phyloP scores from a whole-genome alignment of 2,888 invertebrate species.

The Lycia hirtaria region DNA sequence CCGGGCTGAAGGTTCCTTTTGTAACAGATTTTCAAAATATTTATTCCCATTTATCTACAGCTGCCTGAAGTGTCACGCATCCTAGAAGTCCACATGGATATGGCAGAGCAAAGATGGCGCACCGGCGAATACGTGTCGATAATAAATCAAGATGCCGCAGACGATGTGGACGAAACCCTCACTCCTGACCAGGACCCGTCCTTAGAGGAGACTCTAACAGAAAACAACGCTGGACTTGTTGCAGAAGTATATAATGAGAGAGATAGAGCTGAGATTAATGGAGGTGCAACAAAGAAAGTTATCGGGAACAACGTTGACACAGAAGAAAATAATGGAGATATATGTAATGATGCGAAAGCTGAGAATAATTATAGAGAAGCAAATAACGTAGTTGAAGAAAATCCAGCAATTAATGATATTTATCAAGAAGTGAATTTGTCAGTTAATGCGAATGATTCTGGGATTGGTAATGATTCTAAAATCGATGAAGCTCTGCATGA shows the following conservation, averaged over 20 bases:
- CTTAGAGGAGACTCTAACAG: conserved; percentile 70
- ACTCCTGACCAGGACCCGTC: conserved; percentile 60
- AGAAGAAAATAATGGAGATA: background rate
- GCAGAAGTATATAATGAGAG: too few relatives aligned
- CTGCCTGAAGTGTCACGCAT: conserved; percentile 74
- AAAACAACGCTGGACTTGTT: conserved; percentile 35
- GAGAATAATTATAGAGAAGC: background rate
- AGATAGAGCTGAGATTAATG: background rate
- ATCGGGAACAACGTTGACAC: background rate
- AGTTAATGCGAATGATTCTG: conserved; percentile 44
- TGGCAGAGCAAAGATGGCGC: conserved; percentile 66
- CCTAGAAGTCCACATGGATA: conserved; percentile 70
- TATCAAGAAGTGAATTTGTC: background rate
- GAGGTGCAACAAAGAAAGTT: background rate
- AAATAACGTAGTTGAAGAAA: background rate
- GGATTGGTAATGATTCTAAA: conserved; percentile 36
- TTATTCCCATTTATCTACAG: conserved; percentile 44
- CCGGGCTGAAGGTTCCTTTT: too few relatives aligned
- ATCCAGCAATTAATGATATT: background rate
- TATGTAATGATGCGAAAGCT: background rate
- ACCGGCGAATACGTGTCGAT: conserved; percentile 57
- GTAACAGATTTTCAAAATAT: too few relatives aligned
- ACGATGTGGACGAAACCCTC: conserved; percentile 62
- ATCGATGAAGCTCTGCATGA: background rate
- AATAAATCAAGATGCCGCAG: conserved; percentile 44